These are phyloP conservation scores for Sesamia inferens DNA, from an alignment of 2,888 invertebrate genomes.

Conservation along the genomic window DNA sequence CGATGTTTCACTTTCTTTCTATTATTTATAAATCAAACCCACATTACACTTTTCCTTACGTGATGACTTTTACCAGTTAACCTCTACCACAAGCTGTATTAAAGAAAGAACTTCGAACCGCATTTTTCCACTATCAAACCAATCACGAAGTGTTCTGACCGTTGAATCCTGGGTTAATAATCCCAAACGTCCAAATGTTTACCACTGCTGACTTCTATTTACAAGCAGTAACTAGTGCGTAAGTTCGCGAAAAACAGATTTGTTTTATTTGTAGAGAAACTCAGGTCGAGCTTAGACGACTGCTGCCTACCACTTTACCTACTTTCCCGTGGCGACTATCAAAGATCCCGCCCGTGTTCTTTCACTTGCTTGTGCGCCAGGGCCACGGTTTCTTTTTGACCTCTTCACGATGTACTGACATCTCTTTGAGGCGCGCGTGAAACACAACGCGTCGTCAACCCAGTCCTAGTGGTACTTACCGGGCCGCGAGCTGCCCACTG, in stretches of 20 bases:
- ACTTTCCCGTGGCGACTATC: too few relatives aligned
- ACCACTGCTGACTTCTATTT: background rate
- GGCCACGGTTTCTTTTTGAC: too few relatives aligned
- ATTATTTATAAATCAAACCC: background rate
- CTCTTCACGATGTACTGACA: too few relatives aligned
- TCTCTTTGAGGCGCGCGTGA: too few relatives aligned
- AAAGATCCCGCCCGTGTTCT: too few relatives aligned
- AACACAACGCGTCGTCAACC: too few relatives aligned
- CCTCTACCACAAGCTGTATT: background rate
- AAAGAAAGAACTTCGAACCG: background rate
- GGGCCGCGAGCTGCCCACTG: too few relatives aligned
- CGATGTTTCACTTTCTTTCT: too few relatives aligned
- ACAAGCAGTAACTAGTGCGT: slow-evolving; percentile 11
- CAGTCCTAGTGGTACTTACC: too few relatives aligned
- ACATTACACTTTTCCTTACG: background rate
- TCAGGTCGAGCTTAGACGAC: slow-evolving; percentile 1
- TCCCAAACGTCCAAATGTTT: slow-evolving; percentile 5
- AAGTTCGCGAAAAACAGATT: slow-evolving; percentile 22
- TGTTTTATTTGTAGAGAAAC: slow-evolving; percentile 23
- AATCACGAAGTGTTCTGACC: background rate
- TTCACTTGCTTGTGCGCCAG: too few relatives aligned
- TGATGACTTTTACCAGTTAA: background rate
- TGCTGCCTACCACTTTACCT: too few relatives aligned
- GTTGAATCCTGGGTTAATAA: background rate
- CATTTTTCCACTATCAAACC: background rate